Evolutionary conservation across 2,113 vertebrate species (phyloP).

Genomic region (Mustela lutreola): DNA sequence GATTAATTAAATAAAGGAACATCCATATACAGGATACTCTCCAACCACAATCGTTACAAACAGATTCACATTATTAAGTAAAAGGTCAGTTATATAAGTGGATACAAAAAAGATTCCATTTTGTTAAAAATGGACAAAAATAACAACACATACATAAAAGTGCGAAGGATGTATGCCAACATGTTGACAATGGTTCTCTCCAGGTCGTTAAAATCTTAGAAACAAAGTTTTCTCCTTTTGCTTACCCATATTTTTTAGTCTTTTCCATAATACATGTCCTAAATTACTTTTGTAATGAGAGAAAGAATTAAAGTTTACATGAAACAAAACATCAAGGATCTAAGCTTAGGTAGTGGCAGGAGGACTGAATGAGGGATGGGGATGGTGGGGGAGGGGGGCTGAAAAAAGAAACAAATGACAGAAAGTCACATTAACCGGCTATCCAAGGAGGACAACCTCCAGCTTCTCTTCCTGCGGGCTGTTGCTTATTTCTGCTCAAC

Average conservation of each 20-base stretch:
- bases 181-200: background rate
- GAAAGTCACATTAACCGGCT: background rate
- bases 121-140: conserved; percentile 47
- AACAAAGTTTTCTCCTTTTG: background rate
- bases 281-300: background rate
- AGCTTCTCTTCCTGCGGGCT: background rate
- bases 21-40: background rate
- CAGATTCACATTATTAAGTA: background rate
- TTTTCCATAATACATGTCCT: background rate
- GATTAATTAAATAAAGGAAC: background rate
- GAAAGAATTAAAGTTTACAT: background rate
- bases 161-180: background rate
- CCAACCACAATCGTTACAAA: background rate
- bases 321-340: background rate
- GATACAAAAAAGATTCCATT: background rate
- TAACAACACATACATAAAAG: background rate
- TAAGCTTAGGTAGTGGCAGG: background rate
- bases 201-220: background rate
- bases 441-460: background rate
- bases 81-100: background rate
- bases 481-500: background rate
- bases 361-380: background rate
- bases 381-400: rapidly evolving
- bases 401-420: background rate
- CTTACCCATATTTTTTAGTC: background rate